Evolutionary conservation across 2,113 vertebrate species (phyloP).

Genomic region (Cromileptes altivelis): DNA sequence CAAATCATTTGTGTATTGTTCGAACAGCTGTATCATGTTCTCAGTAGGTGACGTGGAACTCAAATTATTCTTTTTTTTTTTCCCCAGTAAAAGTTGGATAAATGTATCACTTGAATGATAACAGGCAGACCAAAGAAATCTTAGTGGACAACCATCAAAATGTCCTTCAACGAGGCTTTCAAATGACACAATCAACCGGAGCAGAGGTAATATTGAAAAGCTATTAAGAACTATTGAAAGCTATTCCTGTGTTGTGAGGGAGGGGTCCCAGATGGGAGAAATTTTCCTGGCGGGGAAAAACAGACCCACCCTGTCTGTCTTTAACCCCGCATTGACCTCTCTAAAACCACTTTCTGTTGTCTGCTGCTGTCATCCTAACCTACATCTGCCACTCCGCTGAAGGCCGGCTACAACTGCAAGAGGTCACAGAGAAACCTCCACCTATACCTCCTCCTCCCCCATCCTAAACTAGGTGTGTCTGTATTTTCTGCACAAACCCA

Average conservation of each 20-base stretch:
- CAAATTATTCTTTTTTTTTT: not conserved
- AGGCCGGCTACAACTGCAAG: conserved; percentile 12
- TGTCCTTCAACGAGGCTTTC: not conserved
- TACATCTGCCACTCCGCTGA: conserved; percentile 58
- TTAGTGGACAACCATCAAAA: not conserved
- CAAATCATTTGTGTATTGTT: not conserved
- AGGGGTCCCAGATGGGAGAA: conserved; percentile 67
- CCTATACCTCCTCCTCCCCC: not conserved
- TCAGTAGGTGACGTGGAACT: not conserved
- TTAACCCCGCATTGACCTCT: conserved; percentile 69
- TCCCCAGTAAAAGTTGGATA: not conserved
- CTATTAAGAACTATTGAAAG: conserved; percentile 18
- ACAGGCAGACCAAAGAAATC: not conserved
- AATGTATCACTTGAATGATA: not conserved
- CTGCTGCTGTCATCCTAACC: conserved; percentile 55
- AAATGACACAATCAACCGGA: conserved; percentile 3
- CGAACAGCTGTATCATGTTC: conserved; percentile 11
- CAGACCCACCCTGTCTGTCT: conserved; percentile 70
- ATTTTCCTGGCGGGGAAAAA: conserved; percentile 69
- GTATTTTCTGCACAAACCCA: not conserved
- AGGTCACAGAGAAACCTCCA: conserved; percentile 1
- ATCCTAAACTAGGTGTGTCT: not conserved
- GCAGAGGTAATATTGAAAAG: conserved; percentile 11
- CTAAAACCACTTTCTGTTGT: conserved; percentile 42
- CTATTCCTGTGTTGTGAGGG: conserved; percentile 45